phyloP scores from a whole-genome alignment of 2,888 invertebrate genomes.

The Petrolisthes cinctipes region DNA sequence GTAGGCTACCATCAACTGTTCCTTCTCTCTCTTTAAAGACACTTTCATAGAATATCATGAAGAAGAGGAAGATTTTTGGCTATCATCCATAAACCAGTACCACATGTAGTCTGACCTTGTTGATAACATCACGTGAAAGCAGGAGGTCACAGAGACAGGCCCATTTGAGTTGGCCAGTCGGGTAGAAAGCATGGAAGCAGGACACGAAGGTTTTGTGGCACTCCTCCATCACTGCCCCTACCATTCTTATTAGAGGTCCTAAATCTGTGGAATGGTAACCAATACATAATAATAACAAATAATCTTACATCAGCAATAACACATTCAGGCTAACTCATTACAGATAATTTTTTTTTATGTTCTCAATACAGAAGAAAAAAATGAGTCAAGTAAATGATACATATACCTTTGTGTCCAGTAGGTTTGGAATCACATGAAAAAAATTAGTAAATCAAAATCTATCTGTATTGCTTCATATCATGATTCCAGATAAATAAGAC shows the following conservation, averaged over 20 bases:
- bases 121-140: constrained; percentile 66
- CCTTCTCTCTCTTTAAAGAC: too few species aligned
- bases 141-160: constrained; percentile 87
- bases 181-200: constrained; percentile 96
- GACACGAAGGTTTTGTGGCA: constrained; percentile 90
- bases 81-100: too few species aligned
- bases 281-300: background rate
- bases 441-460: background rate
- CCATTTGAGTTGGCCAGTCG: constrained; percentile 93
- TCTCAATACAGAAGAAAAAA: background rate
- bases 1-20: too few species aligned
- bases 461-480: background rate
- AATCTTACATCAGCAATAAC: background rate
- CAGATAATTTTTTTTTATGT: background rate
- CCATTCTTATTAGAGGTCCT: constrained; percentile 62
- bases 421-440: background rate
- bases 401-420: background rate
- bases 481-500: background rate
- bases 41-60: too few species aligned
- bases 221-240: constrained; percentile 82
- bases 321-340: background rate
- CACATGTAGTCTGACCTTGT: constrained; percentile 17
- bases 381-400: background rate
- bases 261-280: constrained; percentile 29
- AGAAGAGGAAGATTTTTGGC: too few species aligned